These are phyloP conservation scores for Ranitomeya imitator DNA, from an alignment of 2,113 vertebrate species.

Conservation along the genomic window DNA sequence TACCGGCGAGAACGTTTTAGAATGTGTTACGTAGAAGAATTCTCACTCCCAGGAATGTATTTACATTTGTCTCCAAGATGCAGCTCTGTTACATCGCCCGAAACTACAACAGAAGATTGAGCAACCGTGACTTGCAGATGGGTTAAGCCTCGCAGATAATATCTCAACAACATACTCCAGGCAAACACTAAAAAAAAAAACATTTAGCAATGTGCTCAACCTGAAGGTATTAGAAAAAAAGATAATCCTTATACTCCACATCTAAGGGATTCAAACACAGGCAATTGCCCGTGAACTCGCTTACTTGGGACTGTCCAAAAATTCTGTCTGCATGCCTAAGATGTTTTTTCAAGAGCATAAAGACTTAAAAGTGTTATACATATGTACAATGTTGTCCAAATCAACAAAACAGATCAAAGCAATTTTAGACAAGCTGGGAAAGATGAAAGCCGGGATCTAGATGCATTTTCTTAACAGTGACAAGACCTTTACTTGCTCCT, in stretches of 20 bases:
- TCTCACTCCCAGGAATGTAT: slow-evolving; percentile 30
- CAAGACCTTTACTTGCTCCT: too few relatives aligned
- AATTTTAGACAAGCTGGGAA: neutral
- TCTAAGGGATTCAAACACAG: neutral
- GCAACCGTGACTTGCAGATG: slow-evolving; percentile 48
- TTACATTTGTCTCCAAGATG: slow-evolving; percentile 40
- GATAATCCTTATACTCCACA: slow-evolving; percentile 14
- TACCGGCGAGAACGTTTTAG: slow-evolving; percentile 10
- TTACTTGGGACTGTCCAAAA: neutral
- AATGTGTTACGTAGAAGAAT: slow-evolving; percentile 36
- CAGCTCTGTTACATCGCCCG: slow-evolving; percentile 22
- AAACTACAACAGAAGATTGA: slow-evolving; percentile 56
- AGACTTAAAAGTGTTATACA: neutral
- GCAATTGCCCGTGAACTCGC: neutral
- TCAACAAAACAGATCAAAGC: neutral
- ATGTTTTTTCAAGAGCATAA: neutral
- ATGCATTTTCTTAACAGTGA: too few relatives aligned
- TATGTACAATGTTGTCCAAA: neutral
- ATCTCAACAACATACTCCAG: slow-evolving; percentile 41
- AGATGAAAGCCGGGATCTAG: neutral
- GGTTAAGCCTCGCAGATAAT: slow-evolving; percentile 34
- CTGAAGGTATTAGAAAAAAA: slow-evolving; percentile 26
- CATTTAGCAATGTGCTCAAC: neutral
- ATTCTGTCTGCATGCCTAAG: slow-evolving; percentile 30
- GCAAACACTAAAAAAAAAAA: slow-evolving; percentile 19